Evolutionary conservation across 2,888 invertebrate species (phyloP), one percentile per base, ranked within the genome.

Genomic region (Gryllus longicercus): DNA sequence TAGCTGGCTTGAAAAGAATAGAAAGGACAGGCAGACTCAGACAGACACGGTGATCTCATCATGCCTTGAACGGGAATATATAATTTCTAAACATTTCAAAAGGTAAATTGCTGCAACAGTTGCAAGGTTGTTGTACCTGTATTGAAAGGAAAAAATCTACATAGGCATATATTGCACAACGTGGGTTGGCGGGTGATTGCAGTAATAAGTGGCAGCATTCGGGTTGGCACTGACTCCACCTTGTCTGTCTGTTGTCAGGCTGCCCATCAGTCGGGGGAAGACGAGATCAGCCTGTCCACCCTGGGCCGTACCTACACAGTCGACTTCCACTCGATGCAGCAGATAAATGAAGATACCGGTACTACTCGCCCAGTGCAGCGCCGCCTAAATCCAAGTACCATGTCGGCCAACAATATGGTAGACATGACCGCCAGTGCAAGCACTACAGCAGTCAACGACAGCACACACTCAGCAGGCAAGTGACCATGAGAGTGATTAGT

Each of bases 321-420:
- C 83, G 98, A 99, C 89, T 95, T 99, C 86, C 94, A 96, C 86
- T 94, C 96, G 84, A 97, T 98, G 97, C 97, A 97, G 88, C 98
- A 99, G 90, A 96, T 98, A 83, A 99, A 98, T 87, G 98, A 99
- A 89, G 98, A 98, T 87, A 96, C 97, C 0, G 98, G 98, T 82
- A 97, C 96, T 50, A 94, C 97, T 63, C 90, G 98, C 77, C 94
- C 96, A 75, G 96, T 99, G 83, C 97, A 97, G 87, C 92, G 96
- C 76, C 91, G 93, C 84, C 90, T 92, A 51, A 90, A 92, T 83
- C 91, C 94, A 49, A 91, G 92, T 83, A 92, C 91, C 63, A 21
- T 49, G 16, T 38, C 63, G 21, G n/a, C n/a, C n/a, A 38, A n/a
- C n/a, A 74, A 77, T 75, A 80, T 78, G 77, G 80, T 80, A 76